Evolutionary conservation across 1,140 invertebrate species (phyloP), one percentile per base, ranked within the genome.

Genomic region (Odontomachus brunneus): DNA sequence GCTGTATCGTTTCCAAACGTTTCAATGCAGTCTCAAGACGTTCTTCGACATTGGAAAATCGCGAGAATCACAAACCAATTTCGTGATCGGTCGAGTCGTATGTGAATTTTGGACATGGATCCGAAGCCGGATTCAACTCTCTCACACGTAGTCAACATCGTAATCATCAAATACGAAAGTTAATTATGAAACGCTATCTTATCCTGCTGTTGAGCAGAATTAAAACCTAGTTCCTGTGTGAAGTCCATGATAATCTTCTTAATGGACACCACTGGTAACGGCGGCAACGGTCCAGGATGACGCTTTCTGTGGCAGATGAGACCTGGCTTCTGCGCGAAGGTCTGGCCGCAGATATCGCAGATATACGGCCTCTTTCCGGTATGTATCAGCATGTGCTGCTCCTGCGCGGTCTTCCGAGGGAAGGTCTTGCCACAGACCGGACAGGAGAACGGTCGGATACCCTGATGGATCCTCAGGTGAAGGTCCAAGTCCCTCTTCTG

Each of bases 361-460:
- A 96, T 95, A 89, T 96, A 98, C 0, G 97, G 97, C 44, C 97
- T 94, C 89, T 98, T 97, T 0, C 97, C 96, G 0, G 97, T 97
- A 88, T 98, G 97, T 9, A 96, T 97, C 3, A 97, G 94, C 91
- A 97, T 95, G 91, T 98, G 97, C 15, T 94, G 94, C 63, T 96
- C 94, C 80, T 97, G 93, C 67, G 96, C 91, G 2, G 95, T 95
- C 19, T 95, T 94, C 2, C 96, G 94, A 12, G 95, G 95, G 89
- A 98, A 98, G 7, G 94, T 93, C 76, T 96, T 96, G 0, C 95
- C 94, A 90, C 97, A 98, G 1, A 97, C 95, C 12, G 95, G 95
- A 91, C 98, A 98, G 60, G 95, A 92, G 88, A 96, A 97, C 0
- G 97, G 97, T 75, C 96, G 95, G 76, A 96, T 96, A 0, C 96